phyloP scores from a whole-genome alignment of 2,888 invertebrate species.

The Xiphydria camelus region DNA sequence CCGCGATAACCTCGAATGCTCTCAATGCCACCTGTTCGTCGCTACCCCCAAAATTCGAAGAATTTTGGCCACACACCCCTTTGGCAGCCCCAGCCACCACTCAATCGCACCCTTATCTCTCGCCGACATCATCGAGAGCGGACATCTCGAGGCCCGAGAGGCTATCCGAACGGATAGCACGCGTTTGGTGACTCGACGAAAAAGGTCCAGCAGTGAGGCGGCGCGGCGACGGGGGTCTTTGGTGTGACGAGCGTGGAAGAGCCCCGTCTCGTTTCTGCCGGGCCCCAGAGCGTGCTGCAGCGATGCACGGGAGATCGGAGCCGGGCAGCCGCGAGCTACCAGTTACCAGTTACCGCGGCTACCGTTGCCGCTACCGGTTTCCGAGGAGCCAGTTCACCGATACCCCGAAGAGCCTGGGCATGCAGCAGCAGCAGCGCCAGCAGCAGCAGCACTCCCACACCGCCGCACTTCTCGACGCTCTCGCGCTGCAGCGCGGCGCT shows the following conservation, averaged over 20 bases:
- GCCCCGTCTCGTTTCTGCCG: constrained; percentile 11
- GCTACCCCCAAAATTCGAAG: no score
- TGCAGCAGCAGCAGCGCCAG: not conserved
- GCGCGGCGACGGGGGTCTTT: constrained; percentile 2
- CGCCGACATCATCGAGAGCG: not conserved
- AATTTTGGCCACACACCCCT: no score
- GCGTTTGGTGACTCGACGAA: constrained; percentile 11
- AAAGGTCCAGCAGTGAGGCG: constrained; percentile 10
- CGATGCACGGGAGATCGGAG: constrained; percentile 1
- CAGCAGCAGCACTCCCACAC: constrained; percentile 1
- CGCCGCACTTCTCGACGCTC: no score
- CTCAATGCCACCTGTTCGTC: no score
- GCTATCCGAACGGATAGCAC: constrained; percentile 12
- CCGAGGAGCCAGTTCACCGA: constrained; percentile 24
- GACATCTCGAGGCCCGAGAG: no score
- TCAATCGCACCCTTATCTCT: no score
- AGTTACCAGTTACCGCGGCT: not conserved
- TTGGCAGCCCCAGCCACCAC: no score
- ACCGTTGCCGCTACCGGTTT: constrained; percentile 26
- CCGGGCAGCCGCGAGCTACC: constrained; percentile 1
- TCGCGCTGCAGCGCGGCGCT: constrained; percentile 4
- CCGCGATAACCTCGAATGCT: no score
- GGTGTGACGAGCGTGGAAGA: constrained; percentile 1
- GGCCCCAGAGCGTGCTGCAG: not conserved
- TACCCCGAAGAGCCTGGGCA: constrained; percentile 11